Evolutionary conservation across 2,113 vertebrate genomes (phyloP).

Genomic region (Callospermophilus lateralis): DNA sequence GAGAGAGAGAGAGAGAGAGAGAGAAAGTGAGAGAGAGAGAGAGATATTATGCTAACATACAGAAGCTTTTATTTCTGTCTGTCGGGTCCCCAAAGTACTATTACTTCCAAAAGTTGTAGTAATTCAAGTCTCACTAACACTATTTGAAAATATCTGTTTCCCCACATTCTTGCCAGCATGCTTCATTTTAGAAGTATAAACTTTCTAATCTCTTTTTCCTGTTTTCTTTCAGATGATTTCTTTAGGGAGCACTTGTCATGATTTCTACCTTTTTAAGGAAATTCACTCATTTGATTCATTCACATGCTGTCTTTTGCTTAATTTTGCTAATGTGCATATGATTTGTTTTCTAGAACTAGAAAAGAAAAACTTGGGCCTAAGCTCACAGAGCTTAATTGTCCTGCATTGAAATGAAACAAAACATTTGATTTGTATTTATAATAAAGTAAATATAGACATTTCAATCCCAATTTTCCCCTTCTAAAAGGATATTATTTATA

Average conservation of each 20-base stretch:
- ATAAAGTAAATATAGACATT: slow-evolving; percentile 68
- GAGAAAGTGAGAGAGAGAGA: no score
- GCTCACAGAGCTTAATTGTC: slow-evolving; percentile 40
- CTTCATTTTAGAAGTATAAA: slow-evolving; percentile 69
- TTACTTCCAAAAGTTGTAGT: slow-evolving; percentile 38
- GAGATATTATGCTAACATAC: neutral
- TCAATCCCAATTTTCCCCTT: slow-evolving; percentile 56
- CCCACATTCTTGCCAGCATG: slow-evolving; percentile 27
- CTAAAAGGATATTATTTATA: slow-evolving; percentile 68
- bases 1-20: no score
- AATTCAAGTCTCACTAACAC: slow-evolving; percentile 20
- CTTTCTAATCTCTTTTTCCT: slow-evolving; percentile 64
- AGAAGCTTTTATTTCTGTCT: slow-evolving; percentile 70
- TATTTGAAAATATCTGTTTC: slow-evolving; percentile 57
- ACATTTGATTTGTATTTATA: slow-evolving; percentile 71
- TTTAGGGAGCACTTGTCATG: slow-evolving; percentile 47
- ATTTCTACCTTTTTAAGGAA: slow-evolving; percentile 16
- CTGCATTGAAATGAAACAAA: slow-evolving; percentile 59
- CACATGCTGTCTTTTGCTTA: slow-evolving; percentile 62
- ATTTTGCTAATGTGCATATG: slow-evolving; percentile 50
- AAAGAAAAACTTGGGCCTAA: slow-evolving; percentile 41
- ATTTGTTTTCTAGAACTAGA: slow-evolving; percentile 54
- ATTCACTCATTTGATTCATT: slow-evolving; percentile 54
- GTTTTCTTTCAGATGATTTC: slow-evolving; percentile 72
- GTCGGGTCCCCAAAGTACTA: slow-evolving; percentile 38